phyloP scores from a whole-genome alignment of 2,113 vertebrate genomes.

The Dipodomys ordii region DNA sequence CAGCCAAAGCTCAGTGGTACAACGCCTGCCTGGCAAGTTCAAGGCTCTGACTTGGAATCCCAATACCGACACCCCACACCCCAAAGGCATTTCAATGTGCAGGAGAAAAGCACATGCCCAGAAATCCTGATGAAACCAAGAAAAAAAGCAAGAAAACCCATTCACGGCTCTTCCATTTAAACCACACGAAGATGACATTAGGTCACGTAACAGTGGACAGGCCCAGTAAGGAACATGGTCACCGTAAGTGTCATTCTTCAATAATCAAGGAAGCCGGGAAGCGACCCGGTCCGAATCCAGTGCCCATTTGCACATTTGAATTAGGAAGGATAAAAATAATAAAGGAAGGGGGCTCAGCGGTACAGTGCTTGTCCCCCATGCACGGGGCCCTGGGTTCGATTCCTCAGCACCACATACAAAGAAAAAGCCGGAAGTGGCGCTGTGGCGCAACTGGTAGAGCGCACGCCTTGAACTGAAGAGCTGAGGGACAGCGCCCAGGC shows the following conservation, averaged over 20 bases:
- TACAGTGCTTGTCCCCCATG: too few species aligned
- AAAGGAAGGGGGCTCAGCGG: not conserved
- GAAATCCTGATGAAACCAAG: not conserved
- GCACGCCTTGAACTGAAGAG: too few species aligned
- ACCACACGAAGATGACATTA: not conserved
- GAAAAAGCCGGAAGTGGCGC: too few species aligned
- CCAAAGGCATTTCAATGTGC: too few species aligned
- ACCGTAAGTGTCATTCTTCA: not conserved
- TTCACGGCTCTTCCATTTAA: not conserved
- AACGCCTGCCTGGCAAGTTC: too few species aligned
- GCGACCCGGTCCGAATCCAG: not conserved
- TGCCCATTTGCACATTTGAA: not conserved
- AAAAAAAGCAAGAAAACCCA: not conserved
- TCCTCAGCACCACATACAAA: too few species aligned
- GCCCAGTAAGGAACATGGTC: not conserved
- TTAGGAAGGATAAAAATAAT: slow-evolving; percentile 9
- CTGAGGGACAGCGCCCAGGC: too few species aligned
- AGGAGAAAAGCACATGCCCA: not conserved
- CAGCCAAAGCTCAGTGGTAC: too few species aligned
- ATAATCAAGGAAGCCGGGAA: not conserved
- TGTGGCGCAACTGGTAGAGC: too few species aligned
- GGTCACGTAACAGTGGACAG: not conserved
- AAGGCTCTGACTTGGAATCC: too few species aligned
- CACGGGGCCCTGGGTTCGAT: too few species aligned
- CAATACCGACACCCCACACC: too few species aligned